phyloP scores from a whole-genome alignment of 2,113 vertebrate species.

The Peromyscus maniculatus region DNA sequence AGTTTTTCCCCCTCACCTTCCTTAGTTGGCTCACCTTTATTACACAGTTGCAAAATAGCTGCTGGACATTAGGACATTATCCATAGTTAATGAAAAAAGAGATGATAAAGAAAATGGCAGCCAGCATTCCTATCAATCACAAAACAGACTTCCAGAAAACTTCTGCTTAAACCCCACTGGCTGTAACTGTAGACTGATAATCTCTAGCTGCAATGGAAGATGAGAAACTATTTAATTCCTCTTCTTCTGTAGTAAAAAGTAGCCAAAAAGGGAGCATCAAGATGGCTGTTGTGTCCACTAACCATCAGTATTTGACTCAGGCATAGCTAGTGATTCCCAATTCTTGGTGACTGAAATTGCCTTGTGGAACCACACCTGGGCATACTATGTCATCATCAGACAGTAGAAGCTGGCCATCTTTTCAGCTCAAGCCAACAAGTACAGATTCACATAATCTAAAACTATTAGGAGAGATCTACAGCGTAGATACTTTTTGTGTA shows the following conservation, averaged over 20 bases:
- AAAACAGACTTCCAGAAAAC: slow-evolving; percentile 36
- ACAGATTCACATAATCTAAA: slow-evolving; percentile 39
- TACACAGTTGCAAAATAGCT: neutral
- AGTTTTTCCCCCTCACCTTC: neutral
- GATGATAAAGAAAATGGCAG: neutral
- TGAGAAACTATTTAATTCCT: neutral
- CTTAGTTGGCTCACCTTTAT: neutral
- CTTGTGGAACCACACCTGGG: neutral
- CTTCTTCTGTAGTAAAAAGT: neutral
- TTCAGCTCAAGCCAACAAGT: neutral
- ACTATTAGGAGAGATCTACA: neutral
- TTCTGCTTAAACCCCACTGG: slow-evolving; percentile 3
- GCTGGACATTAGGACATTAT: neutral
- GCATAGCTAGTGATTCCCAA: neutral
- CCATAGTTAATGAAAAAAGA: slow-evolving; percentile 26
- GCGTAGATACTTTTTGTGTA: neutral
- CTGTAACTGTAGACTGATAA: neutral
- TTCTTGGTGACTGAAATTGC: neutral
- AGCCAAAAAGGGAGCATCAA: neutral
- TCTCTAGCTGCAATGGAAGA: neutral
- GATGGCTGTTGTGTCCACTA: neutral
- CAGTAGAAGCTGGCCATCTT: neutral
- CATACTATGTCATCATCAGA: neutral
- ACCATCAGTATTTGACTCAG: neutral
- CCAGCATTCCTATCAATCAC: slow-evolving; percentile 21